These are phyloP conservation scores for Lacerta agilis DNA, from an alignment of 2,797 vertebrate genomes.

Conservation along the genomic window DNA sequence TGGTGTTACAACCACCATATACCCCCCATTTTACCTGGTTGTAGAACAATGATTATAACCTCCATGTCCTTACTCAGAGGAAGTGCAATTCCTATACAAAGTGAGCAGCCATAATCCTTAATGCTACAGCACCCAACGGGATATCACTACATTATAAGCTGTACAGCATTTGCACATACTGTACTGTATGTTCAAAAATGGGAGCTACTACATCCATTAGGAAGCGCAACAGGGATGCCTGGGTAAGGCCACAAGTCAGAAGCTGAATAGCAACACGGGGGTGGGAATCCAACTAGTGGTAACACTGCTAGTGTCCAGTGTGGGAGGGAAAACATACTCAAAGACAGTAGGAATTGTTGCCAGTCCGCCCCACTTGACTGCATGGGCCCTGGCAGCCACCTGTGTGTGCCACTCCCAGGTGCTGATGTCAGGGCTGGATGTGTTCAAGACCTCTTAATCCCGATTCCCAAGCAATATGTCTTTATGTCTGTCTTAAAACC, in stretches of 20 bases:
- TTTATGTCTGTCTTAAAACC: background rate
- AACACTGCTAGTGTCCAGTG: too few species aligned
- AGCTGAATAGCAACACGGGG: background rate
- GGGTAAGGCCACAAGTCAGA: background rate
- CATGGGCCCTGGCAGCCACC: background rate
- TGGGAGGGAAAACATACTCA: background rate
- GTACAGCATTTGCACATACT: background rate
- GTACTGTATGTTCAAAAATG: background rate
- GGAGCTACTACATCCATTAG: background rate
- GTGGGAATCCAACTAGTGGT: background rate
- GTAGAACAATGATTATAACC: background rate
- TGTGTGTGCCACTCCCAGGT: background rate
- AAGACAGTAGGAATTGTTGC: background rate
- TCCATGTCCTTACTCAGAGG: background rate
- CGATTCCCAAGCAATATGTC: background rate
- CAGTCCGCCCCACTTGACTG: background rate
- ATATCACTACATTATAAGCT: background rate
- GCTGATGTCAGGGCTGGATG: background rate
- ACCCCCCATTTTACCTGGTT: background rate
- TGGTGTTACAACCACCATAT: background rate
- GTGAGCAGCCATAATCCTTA: too few species aligned
- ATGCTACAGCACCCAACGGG: background rate
- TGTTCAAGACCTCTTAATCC: background rate
- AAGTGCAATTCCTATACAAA: background rate
- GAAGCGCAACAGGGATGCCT: background rate